Conservation (phyloP, 2,888 invertebrate species). For the Orchesella flavescens region DNA sequence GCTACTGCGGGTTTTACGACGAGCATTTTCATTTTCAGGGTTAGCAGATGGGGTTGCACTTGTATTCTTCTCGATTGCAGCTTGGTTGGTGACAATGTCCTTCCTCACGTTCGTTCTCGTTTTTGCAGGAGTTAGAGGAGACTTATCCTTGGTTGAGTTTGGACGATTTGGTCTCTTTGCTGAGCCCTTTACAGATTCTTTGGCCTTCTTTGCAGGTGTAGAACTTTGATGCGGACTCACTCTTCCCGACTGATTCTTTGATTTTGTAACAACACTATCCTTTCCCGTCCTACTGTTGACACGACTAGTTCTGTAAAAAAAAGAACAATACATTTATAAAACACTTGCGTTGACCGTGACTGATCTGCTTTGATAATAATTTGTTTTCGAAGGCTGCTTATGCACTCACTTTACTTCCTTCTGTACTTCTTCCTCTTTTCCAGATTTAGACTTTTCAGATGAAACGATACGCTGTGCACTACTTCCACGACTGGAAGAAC, state of each 20-base stretch:
- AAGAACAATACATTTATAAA: slow-evolving; percentile 7
- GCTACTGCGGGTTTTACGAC: slow-evolving; percentile 71
- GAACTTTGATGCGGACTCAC: slow-evolving; percentile 50
- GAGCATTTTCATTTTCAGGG: slow-evolving; percentile 70
- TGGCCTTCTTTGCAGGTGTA: slow-evolving; percentile 47
- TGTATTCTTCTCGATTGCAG: slow-evolving; percentile 17
- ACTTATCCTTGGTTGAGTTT: slow-evolving; percentile 65
- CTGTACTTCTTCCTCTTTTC: slow-evolving; percentile 64
- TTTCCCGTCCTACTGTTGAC: slow-evolving; percentile 59
- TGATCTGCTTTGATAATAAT: too few species aligned
- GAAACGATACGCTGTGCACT: slow-evolving; percentile 66
- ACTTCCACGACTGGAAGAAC: slow-evolving; percentile 71
- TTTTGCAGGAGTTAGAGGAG: slow-evolving; percentile 67
- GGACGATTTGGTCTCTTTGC: slow-evolving; percentile 62
- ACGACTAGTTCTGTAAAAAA: slow-evolving; percentile 58
- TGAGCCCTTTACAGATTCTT: slow-evolving; percentile 25
- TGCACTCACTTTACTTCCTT: slow-evolving; percentile 55
- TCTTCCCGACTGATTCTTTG: slow-evolving; percentile 51
- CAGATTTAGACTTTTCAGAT: slow-evolving; percentile 47
- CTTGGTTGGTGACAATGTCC: slow-evolving; percentile 38
- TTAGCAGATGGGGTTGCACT: slow-evolving; percentile 10
- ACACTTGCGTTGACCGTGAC: too few species aligned
- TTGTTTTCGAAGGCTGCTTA: not conserved
- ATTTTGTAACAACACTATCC: slow-evolving; percentile 27
- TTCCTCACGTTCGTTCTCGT: slow-evolving; percentile 68